Evolutionary conservation across 1,140 invertebrate species (phyloP), one percentile per base, ranked within the genome.

Genomic region (Nylanderia fulva): DNA sequence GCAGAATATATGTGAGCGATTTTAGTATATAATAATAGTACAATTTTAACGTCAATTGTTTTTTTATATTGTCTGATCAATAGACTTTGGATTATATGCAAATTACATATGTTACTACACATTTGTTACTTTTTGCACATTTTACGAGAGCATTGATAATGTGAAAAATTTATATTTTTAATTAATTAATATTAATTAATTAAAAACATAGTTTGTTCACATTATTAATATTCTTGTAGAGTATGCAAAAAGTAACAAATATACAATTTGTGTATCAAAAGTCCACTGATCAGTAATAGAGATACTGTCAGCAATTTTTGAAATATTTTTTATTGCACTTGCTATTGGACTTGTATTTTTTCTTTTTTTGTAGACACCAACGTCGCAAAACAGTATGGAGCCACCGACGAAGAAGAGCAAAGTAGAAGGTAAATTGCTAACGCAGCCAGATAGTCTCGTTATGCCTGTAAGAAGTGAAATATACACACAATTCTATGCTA

Each of bases 371-470:
- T 68, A 93, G 92, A 77, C 88, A 86, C 88, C 91, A 61, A 60
- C 91, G 24, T 79, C 85, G 11, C 87, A 90, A 72, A 93, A 92
- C 76, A 94, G 83, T 63, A 72, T 86, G 58, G 94, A 95, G 61
- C 92, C 92, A 63, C 91, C 90, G 13, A 86, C 48, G 56, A 95
- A 95, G 88, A 94, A 93, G 84, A 71, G 76, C n/a, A 91, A 92
- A 91, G 71, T 91, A 48, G 94, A 95, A 95, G 94, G 94, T 95
- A 95, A 86, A 91, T 95, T 94, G 92, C 94, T 92, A 91, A 91
- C 74, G 27, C 85, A 88, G 83, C 61, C 42, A 84, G 64, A 71
- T 91, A 68, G 60, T 36, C n/a, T n/a, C 56, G 69, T 71, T 91
- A 84, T 84, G 33, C 84, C 64, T 77, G 18, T 90, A 84, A 90